Evolutionary conservation across 1,140 invertebrate genomes (phyloP).

Genomic region (Chymomyza costata): DNA sequence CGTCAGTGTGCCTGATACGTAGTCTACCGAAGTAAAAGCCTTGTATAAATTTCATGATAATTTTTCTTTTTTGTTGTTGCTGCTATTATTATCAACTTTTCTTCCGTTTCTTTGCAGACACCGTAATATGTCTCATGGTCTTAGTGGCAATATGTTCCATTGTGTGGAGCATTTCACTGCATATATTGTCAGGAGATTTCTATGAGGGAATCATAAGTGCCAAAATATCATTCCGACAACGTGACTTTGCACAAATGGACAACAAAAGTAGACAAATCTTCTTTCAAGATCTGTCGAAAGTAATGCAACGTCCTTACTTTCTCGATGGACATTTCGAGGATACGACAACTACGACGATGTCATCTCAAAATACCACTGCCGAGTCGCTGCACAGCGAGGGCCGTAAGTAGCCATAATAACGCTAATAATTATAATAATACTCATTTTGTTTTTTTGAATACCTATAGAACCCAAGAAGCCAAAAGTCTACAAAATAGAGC

Average conservation of each 20-base stretch:
- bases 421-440: not conserved
- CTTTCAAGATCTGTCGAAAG: conserved; percentile 32
- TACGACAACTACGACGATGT: conserved; percentile 17
- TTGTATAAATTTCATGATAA: too few species aligned
- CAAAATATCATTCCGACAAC: conserved; percentile 58
- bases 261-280: conserved; percentile 48
- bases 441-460: not conserved
- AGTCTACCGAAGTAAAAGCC: too few species aligned
- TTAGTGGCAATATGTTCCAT: conserved; percentile 60
- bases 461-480: conserved; percentile 36
- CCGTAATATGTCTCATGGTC: conserved; percentile 64
- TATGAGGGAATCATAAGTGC: conserved; percentile 65
- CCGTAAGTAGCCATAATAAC: conserved; percentile 44
- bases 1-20: too few species aligned
- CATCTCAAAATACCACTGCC: conserved; percentile 15
- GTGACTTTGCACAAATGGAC: conserved; percentile 48
- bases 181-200: conserved; percentile 59
- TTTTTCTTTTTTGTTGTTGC: too few species aligned
- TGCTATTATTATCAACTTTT: too few species aligned
- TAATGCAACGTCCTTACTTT: conserved; percentile 8
- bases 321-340: not conserved
- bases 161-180: conserved; percentile 57
- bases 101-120: conserved; percentile 29
- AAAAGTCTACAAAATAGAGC: conserved; percentile 37
- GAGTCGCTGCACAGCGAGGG: conserved; percentile 35